Conservation (phyloP, 2,888 invertebrate species). For the Prosapia bicincta region DNA sequence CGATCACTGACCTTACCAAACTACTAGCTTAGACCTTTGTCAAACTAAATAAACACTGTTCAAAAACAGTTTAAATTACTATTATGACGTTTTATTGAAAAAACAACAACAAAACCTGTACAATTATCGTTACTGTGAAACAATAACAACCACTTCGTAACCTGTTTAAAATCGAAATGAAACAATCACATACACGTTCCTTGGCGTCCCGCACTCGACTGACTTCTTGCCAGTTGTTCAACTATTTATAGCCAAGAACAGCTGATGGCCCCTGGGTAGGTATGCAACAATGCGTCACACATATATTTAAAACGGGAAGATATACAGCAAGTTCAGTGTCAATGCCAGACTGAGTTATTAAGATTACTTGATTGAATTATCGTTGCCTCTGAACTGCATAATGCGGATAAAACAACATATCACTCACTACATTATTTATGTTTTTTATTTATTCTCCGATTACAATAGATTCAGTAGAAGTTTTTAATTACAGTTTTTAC, state of each 20-base stretch:
- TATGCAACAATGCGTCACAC: not conserved
- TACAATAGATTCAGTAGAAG: too few relatives aligned
- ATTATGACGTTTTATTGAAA: too few relatives aligned
- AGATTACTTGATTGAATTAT: not conserved
- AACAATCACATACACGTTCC: not conserved
- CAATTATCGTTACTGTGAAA: too few relatives aligned
- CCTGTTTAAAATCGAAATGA: not conserved
- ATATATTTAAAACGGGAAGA: not conserved
- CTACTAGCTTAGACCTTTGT: not conserved
- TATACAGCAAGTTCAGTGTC: not conserved
- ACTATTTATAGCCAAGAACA: not conserved
- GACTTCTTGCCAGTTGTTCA: not conserved
- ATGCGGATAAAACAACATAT: not conserved
- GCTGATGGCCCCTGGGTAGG: not conserved
- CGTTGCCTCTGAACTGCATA: not conserved
- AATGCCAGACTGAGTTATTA: not conserved
- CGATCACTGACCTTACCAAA: not conserved
- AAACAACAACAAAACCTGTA: too few relatives aligned
- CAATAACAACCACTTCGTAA: not conserved
- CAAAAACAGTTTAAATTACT: too few relatives aligned
- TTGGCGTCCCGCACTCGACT: not conserved
- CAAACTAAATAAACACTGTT: not conserved
- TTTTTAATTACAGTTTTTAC: not conserved
- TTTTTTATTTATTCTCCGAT: not conserved
- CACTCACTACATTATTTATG: not conserved